phyloP scores from a whole-genome alignment of 2,797 vertebrate genomes.

The Furcifer pardalis region DNA sequence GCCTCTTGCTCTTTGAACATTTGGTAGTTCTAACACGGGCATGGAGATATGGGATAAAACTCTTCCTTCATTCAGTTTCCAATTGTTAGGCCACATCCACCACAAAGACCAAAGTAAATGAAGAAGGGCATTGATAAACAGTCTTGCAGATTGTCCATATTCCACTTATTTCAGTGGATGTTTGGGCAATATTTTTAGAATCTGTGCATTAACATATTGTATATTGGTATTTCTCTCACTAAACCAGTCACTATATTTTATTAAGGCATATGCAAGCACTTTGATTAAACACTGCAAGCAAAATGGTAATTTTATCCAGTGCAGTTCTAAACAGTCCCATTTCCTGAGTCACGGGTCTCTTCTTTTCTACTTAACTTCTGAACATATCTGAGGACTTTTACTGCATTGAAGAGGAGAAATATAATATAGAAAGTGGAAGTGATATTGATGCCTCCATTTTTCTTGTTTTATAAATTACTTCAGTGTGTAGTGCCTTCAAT shows the following conservation, averaged over 20 bases:
- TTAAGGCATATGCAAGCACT: not conserved
- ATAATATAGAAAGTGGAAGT: not conserved
- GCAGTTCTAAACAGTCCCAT: not conserved
- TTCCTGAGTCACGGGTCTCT: not conserved
- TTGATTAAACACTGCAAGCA: too few relatives aligned
- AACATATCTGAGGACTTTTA: not conserved
- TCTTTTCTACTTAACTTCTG: not conserved
- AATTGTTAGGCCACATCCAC: not conserved
- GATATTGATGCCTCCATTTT: constrained; percentile 21
- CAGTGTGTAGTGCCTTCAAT: constrained; percentile 34
- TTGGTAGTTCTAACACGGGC: too few relatives aligned
- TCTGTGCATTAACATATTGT: too few relatives aligned
- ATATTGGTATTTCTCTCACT: not conserved
- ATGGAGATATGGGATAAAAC: not conserved
- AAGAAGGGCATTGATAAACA: not conserved
- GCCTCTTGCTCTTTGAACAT: not conserved
- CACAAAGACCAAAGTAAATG: not conserved
- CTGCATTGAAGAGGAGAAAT: not conserved
- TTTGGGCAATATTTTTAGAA: not conserved
- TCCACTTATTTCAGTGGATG: not conserved
- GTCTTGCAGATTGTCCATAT: too few relatives aligned
- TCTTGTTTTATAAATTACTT: constrained; percentile 49
- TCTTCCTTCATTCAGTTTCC: not conserved
- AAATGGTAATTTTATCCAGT: not conserved
- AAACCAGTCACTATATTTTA: not conserved